A percentile compares a stretch with the other conserved stretches of the same genome.
phyloP scores from a whole-genome alignment of 2,113 vertebrate genomes.

The Cromileptes altivelis region DNA sequence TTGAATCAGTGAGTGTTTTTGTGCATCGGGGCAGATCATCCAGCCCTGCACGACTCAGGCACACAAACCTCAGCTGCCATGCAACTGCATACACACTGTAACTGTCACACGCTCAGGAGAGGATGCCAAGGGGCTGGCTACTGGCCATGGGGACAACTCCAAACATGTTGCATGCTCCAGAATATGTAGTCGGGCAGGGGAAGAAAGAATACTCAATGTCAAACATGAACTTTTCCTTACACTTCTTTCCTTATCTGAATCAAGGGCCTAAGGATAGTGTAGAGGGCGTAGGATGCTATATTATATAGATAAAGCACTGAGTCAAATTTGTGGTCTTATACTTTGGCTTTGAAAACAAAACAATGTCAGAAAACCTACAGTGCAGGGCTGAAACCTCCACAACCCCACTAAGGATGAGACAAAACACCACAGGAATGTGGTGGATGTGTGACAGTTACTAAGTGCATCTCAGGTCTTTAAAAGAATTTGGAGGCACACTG shows the following conservation, averaged over 20 bases:
- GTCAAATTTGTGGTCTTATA: too few species aligned
- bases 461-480: not conserved
- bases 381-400: not conserved
- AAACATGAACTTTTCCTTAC: not conserved
- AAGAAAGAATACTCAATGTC: not conserved
- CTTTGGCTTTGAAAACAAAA: not conserved
- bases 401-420: slow-evolving; percentile 25
- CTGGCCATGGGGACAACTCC: slow-evolving; percentile 30
- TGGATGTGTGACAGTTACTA: slow-evolving; percentile 1
- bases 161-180: slow-evolving; percentile 22
- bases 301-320: too few species aligned
- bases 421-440: slow-evolving; percentile 16
- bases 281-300: too few species aligned
- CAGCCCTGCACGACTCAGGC: not conserved
- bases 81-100: not conserved
- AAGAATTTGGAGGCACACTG: not conserved
- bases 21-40: slow-evolving; percentile 8
- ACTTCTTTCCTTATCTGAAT: too few species aligned
- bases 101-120: slow-evolving; percentile 21
- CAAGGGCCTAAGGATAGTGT: not conserved
- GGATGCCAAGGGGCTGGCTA: slow-evolving; percentile 16
- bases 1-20: slow-evolving; percentile 15
- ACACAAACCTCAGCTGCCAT: slow-evolving; percentile 3
- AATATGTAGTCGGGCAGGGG: not conserved
- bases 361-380: slow-evolving; percentile 3